Base-by-base conservation (phyloP, 2,113 vertebrate genomes). In the Oncorhynchus keta region DNA sequence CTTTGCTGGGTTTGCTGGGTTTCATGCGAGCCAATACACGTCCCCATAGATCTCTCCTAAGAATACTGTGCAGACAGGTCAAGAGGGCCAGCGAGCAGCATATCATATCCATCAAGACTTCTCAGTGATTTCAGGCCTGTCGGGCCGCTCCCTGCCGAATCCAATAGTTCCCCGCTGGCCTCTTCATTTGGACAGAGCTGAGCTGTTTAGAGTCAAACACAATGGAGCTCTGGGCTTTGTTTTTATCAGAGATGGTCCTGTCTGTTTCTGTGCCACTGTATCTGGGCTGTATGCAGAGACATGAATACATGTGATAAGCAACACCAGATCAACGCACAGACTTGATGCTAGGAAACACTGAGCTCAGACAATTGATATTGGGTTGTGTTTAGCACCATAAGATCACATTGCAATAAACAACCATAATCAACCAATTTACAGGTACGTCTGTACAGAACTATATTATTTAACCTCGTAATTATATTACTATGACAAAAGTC, bases 1-100 rank as follows among this genome's bases (percentile, higher is more conserved):
- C 71, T 78, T 76, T 75, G 26, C 24, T 9, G 1, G 64, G 51
- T 78, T 76, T 75, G 26, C 24, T n/a, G 1, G 64, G 51, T 55
- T 55, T 55, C n/a, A 22, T 69, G 76, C 70, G 81, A 78, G 55
- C 12, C 78, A 79, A 89, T 85, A 89, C 22, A 84, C 59, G 49
- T 55, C 49, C 49, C 49, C 14, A 55, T 55, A 55, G 51, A 55
- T 55, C 51, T 55, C 51, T 55, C 76, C 30, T 26, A 66, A 24
- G 14, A 68, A 24, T 28, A 28, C 26, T 32, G 16, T 32, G 79
- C 73, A 72, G 30, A 79, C 72, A 66, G 59, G 59, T 62, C 59
- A 62, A n/a, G 18, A 9, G 59, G 59, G 59, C n/a, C 59, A 62
- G 59, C 59, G 14, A 55, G 51, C 59, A 62, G n/a, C 49, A 70